Percentiles rank a stretch among this genome's conserved stretches.
phyloP scores from a whole-genome alignment of 2,797 vertebrate genomes.

The Coregonus ussuriensis region DNA sequence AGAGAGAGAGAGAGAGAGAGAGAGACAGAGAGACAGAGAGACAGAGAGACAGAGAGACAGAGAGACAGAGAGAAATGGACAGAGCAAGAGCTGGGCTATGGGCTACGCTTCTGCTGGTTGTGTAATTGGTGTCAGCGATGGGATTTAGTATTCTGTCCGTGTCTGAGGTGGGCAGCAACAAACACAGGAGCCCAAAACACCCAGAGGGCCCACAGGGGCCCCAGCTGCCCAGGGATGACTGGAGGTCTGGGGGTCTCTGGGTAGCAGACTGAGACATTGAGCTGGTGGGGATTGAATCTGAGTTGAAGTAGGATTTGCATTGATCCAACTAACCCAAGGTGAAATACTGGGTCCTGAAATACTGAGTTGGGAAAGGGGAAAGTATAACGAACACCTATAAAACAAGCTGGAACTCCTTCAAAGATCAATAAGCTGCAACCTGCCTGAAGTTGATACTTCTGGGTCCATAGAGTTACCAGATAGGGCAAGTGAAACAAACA shows the following conservation, averaged over 20 bases:
- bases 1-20: background rate
- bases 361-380: background rate
- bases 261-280: too few relatives aligned
- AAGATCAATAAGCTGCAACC: background rate
- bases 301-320: background rate
- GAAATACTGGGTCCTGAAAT: background rate
- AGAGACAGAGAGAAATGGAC: background rate
- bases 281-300: background rate
- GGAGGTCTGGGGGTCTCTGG: background rate
- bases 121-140: background rate
- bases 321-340: background rate
- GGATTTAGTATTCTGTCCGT: conserved; percentile 2
- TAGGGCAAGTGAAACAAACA: background rate
- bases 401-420: background rate
- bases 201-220: background rate
- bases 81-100: background rate
- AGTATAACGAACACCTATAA: background rate
- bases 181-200: background rate
- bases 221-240: background rate
- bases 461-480: background rate
- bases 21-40: background rate
- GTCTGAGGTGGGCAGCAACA: background rate
- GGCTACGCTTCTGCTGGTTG: background rate
- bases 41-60: too few relatives aligned
- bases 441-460: background rate